A percentile compares a stretch with the other conserved stretches of the same genome.
Evolutionary conservation across 2,797 vertebrate genomes (phyloP).

Genomic region (Miichthys miiuy): DNA sequence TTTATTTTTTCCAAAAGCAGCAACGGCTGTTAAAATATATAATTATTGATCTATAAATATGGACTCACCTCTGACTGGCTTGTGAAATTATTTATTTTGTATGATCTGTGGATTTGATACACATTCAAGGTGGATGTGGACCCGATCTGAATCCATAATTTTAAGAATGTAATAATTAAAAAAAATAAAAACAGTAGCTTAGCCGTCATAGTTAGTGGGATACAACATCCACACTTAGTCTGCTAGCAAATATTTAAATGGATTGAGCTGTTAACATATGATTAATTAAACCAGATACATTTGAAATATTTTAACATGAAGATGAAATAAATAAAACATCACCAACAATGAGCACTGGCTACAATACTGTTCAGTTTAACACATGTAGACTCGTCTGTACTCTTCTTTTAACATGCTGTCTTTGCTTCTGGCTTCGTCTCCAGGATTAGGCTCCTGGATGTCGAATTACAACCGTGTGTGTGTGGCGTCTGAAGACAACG

Average conservation of each 20-base stretch:
- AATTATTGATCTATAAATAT: too few species aligned
- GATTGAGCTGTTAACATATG: not conserved
- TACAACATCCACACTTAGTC: not conserved
- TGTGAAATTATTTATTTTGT: not conserved
- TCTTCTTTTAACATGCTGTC: conserved; percentile 1
- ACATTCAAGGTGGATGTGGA: not conserved
- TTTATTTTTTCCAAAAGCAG: not conserved
- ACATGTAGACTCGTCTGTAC: not conserved
- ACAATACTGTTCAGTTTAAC: not conserved
- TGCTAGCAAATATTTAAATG: not conserved
- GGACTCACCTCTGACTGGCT: not conserved
- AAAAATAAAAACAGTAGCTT: too few species aligned
- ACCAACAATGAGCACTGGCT: not conserved
- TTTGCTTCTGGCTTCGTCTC: conserved; percentile 28
- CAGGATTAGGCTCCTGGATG: conserved; percentile 55
- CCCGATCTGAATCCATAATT: not conserved
- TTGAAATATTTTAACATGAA: not conserved
- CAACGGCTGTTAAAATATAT: not conserved
- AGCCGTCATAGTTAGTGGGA: not conserved
- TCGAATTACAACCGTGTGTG: conserved; percentile 18
- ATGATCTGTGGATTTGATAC: not conserved
- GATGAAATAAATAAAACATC: not conserved
- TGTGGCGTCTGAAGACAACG: conserved; percentile 28
- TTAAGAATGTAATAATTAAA: not conserved
- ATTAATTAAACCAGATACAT: not conserved